Conservation (phyloP, 2,113 vertebrate species). For the Cyprinodon brontotheroides region DNA sequence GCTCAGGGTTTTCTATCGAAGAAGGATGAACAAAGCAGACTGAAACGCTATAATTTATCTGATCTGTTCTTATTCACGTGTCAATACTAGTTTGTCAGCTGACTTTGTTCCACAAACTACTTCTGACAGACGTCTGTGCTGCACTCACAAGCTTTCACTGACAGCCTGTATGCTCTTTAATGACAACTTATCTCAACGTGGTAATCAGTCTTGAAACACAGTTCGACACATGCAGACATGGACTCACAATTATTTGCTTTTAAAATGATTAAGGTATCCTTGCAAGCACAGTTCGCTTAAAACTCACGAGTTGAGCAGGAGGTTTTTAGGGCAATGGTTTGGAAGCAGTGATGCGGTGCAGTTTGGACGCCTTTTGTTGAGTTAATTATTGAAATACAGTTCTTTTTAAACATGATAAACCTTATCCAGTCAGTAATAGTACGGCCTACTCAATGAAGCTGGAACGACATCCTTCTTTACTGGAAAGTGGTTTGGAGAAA, state of each 20-base stretch:
- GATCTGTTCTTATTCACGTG: slow-evolving; percentile 39
- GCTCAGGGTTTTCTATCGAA: slow-evolving; percentile 36
- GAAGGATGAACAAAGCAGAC: slow-evolving; percentile 41
- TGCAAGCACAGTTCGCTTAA: slow-evolving; percentile 10
- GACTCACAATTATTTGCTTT: slow-evolving; percentile 5
- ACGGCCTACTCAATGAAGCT: slow-evolving; percentile 4
- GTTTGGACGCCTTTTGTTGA: background rate
- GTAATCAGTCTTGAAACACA: slow-evolving; percentile 7
- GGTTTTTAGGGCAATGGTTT: slow-evolving; percentile 23
- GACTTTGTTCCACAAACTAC: slow-evolving; percentile 36
- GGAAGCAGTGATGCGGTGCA: slow-evolving; percentile 18
- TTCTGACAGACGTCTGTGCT: slow-evolving; percentile 18
- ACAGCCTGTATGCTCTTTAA: slow-evolving; percentile 12
- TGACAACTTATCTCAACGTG: slow-evolving; percentile 18
- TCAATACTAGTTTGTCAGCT: slow-evolving; percentile 52
- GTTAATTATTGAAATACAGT: slow-evolving; percentile 1
- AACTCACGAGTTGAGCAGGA: slow-evolving; percentile 29
- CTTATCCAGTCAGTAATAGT: background rate
- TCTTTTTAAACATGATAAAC: slow-evolving; percentile 1
- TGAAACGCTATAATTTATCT: slow-evolving; percentile 58
- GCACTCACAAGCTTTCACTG: slow-evolving; percentile 1
- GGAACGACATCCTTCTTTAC: background rate
- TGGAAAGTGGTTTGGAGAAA: slow-evolving; percentile 6
- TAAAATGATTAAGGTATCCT: slow-evolving; percentile 10
- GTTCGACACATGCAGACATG: background rate